Evolutionary conservation across 2,888 invertebrate genomes (phyloP).

Genomic region (Periphyllus acericola): DNA sequence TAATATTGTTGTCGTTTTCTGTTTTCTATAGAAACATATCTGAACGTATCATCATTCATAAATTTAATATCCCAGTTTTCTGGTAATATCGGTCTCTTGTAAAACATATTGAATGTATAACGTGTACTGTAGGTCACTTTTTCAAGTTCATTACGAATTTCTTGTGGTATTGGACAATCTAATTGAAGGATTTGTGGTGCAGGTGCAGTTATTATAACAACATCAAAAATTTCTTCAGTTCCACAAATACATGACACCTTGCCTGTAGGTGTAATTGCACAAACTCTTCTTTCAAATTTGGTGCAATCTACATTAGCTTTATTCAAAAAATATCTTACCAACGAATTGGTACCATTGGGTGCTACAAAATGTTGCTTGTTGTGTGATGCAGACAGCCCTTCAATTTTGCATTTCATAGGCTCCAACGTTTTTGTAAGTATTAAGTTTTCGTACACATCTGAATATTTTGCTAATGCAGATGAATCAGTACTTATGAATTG

Average conservation of each 20-base stretch:
- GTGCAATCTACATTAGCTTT: constrained; percentile 44
- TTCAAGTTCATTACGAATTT: constrained; percentile 19
- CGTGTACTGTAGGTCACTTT: constrained; percentile 60
- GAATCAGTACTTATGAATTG: constrained; percentile 60
- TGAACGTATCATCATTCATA: constrained; percentile 49
- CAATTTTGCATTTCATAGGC: constrained; percentile 47
- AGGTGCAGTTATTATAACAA: constrained; percentile 60
- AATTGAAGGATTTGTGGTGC: constrained; percentile 60
- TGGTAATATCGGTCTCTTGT: constrained; percentile 38
- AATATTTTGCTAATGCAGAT: constrained; percentile 8
- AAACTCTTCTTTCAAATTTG: constrained; percentile 25
- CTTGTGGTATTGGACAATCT: constrained; percentile 40
- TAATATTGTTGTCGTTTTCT: constrained; percentile 41
- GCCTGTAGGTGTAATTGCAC: constrained; percentile 17
- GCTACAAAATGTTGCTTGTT: constrained; percentile 55
- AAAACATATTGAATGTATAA: constrained; percentile 60
- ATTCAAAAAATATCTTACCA: constrained; percentile 60
- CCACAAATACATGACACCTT: constrained; percentile 41
- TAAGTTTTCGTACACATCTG: constrained; percentile 53
- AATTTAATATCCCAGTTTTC: constrained; percentile 61
- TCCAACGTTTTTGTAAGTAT: constrained; percentile 22
- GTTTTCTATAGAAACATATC: constrained; percentile 62
- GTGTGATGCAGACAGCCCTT: constrained; percentile 9
- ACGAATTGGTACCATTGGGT: constrained; percentile 55
- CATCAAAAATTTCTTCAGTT: constrained; percentile 51